These are phyloP conservation scores for Hycleus phaleratus DNA, from an alignment of 1,140 invertebrate species.

Conservation along the genomic window DNA sequence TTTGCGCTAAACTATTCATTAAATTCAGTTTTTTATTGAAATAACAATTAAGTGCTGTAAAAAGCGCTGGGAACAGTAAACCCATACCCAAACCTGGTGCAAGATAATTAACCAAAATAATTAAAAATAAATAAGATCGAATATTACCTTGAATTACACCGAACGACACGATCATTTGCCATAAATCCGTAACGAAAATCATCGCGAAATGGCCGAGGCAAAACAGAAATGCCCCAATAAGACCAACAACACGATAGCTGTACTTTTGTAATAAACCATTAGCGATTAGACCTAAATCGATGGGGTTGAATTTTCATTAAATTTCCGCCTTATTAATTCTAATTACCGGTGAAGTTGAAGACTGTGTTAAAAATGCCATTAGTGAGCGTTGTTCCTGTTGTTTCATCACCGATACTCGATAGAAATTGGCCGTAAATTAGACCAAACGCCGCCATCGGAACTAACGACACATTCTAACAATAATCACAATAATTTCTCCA, in stretches of 20 bases:
- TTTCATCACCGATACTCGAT: slow-evolving; percentile 48
- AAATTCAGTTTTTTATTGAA: slow-evolving; percentile 50
- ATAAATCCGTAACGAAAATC: slow-evolving; percentile 46
- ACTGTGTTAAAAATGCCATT: slow-evolving; percentile 53
- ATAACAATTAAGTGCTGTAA: slow-evolving; percentile 51
- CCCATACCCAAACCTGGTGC: slow-evolving; percentile 46
- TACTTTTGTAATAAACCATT: slow-evolving; percentile 46
- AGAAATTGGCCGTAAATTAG: slow-evolving; percentile 59
- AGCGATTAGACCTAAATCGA: slow-evolving; percentile 44
- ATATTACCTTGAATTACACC: slow-evolving; percentile 48
- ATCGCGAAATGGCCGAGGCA: slow-evolving; percentile 46
- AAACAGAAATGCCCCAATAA: slow-evolving; percentile 48
- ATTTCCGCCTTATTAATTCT: slow-evolving; percentile 4
- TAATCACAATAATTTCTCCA: slow-evolving; percentile 22
- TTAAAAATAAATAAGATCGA: slow-evolving; percentile 6
- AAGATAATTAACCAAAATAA: neutral
- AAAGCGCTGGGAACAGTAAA: slow-evolving; percentile 49
- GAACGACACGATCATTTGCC: slow-evolving; percentile 47
- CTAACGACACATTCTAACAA: slow-evolving; percentile 47
- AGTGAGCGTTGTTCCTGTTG: slow-evolving; percentile 50
- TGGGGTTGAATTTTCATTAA: neutral
- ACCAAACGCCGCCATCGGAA: slow-evolving; percentile 54
- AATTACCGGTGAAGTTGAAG: slow-evolving; percentile 48
- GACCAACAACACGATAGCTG: slow-evolving; percentile 47
- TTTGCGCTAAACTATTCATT: slow-evolving; percentile 53